A percentile compares a stretch with the other conserved stretches of the same genome.
Conservation (phyloP, 35 echinoderm and acorn worm species). For the Lytechinus variegatus region DNA sequence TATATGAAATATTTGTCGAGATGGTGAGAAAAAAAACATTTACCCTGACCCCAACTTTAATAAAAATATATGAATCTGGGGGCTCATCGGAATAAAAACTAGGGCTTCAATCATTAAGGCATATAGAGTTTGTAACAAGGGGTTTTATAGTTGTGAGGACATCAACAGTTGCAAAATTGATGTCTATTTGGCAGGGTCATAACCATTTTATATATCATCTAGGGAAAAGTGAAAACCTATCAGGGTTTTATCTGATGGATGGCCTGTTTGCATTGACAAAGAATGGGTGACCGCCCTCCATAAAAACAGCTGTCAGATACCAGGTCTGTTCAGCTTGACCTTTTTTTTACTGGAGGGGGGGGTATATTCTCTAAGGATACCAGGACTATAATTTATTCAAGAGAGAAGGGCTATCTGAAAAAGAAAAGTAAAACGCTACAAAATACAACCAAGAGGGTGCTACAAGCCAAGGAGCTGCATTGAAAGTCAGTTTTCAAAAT, state of each 20-base stretch:
- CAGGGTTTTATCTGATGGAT: background rate
- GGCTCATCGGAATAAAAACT: background rate
- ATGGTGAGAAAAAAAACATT: background rate
- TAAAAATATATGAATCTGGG: background rate
- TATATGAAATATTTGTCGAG: background rate
- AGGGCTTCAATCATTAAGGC: background rate
- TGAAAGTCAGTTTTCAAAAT: too few relatives aligned
- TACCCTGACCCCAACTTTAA: background rate
- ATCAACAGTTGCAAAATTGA: background rate
- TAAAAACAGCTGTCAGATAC: background rate
- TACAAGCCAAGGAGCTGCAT: too few relatives aligned
- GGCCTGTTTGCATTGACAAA: slow-evolving; percentile 11
- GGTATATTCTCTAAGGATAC: background rate
- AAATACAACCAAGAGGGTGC: too few relatives aligned
- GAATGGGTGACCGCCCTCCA: background rate
- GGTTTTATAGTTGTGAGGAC: background rate
- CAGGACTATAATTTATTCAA: background rate
- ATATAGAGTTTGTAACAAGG: background rate
- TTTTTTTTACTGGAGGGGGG: background rate
- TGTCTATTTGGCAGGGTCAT: background rate
- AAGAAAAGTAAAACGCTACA: background rate
- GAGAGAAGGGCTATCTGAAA: background rate
- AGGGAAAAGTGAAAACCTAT: slow-evolving; percentile 1
- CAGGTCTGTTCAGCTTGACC: background rate
- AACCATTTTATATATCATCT: background rate